Percentiles rank a stretch among this genome's conserved stretches.
Evolutionary conservation across 2,797 vertebrate species (phyloP).

Genomic region (Sebastes baramenuke): DNA sequence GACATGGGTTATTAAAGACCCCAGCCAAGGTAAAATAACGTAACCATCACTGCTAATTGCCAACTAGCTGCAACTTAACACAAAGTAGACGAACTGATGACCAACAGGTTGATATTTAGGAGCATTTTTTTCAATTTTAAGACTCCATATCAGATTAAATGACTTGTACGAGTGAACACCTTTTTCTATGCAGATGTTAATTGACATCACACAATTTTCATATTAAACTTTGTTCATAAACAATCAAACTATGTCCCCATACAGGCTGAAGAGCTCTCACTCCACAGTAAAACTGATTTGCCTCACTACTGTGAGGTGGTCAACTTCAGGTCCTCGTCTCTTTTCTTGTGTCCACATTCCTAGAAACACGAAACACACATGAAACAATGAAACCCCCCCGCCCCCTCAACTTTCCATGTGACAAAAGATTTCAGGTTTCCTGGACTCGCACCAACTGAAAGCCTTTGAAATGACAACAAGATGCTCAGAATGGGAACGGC

Average conservation of each 20-base stretch:
- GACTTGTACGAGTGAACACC: constrained; percentile 11
- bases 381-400: not conserved
- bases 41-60: not conserved
- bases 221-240: not conserved
- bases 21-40: no score
- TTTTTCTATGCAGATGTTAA: not conserved
- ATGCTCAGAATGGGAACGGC: not conserved
- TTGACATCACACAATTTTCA: not conserved
- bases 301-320: not conserved
- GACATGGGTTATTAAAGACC: no score
- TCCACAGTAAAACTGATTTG: not conserved
- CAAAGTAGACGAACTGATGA: not conserved
- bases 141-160: constrained; percentile 16
- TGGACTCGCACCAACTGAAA: not conserved
- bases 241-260: not conserved
- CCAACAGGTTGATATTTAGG: not conserved
- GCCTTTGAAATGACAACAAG: not conserved
- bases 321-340: not conserved
- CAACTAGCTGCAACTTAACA: not conserved
- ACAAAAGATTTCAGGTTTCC: not conserved
- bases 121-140: not conserved
- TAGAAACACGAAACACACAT: not conserved
- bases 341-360: not conserved
- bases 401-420: not conserved
- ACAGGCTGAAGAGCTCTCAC: not conserved